Base-by-base conservation (phyloP, 2,113 vertebrate genomes). In the Chloroceryle aenea region DNA sequence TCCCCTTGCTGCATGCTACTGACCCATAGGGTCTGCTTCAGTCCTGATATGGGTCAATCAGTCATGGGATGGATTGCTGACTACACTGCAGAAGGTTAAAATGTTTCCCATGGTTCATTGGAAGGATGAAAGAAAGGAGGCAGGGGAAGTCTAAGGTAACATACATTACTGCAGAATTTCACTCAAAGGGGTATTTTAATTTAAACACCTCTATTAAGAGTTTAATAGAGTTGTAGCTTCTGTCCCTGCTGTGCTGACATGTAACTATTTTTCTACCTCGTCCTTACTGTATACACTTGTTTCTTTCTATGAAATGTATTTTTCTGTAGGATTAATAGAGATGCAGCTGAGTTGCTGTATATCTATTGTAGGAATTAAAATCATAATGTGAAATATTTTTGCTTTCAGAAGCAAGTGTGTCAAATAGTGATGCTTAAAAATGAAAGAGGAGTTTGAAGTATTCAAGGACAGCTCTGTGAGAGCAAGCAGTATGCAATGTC, bases 191-290 rank as follows among this genome's bases (percentile, higher is more conserved):
- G 73, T 77, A 74, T 95, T 96, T 97, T 91, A 92, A 91, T 91
- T 96, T 89, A 89, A 97, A 95, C 90, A 77, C 67, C 73, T 93
- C 61, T 95, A 21, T 90, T 96, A 96, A 53, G 59, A 66, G n/a
- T 96, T 95, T 40, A 71, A 89, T 92, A 78, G 43, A 94, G 45
- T 87, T 74, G 80, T 94, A 64, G 48, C 52, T 72, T 58, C 66
- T 86, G 7, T 94, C 86, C 58, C 50, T 12, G 2, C n/a, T 87
- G 30, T 87, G 61, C 85, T 95, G 84, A 89, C 71, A 84, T 53
- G 3, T 47, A 93, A 23, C n/a, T 83, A 20, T 89, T 82, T 95
- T 64, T 20, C n/a, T 96, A 63, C 56, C 29, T 12, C 10, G 2
- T 62, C 45, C 67, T 58, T 90, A 29, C 45, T 79, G 56, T 85